Base-by-base conservation (phyloP, 2,113 vertebrate genomes). In the Rhynchomys soricoides region DNA sequence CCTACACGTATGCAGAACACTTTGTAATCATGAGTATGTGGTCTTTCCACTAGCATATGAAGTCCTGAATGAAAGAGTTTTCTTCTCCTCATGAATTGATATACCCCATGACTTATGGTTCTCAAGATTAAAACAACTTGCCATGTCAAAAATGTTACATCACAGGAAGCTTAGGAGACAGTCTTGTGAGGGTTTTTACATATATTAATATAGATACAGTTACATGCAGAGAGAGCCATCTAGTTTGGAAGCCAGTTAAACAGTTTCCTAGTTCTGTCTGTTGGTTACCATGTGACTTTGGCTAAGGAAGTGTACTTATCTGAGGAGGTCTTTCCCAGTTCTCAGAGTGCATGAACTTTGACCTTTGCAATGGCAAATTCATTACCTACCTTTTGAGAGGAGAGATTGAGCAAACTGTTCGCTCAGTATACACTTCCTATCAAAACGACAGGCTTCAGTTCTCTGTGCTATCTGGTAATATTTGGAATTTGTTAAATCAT, bases 401-500 rank as follows among this genome's bases (percentile, higher is more conserved):
- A 75, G 0, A 37, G 24, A 50, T 62, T 91, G 26, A 86, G 95
- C 98, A 97, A 98, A 98, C 98, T 78, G 98, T 98, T 98, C 97
- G 96, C 96, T 88, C 52, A 96, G 97, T 90, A 77, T 93, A 86
- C 88, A 97, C 55, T 98, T 97, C 85, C 93, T 95, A 97, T 97
- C 19, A 48, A 48, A 45, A 90, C 93, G 90, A 97, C 92, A 92
- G 96, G 87, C 92, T 97, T 85, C n/a, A 43, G 91, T 78, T 95
- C 96, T 96, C 97, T 93, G 94, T 87, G 95, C 95, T 93, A n/a
- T 97, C 79, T 87, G 89, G 93, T 98, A 77, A 94, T 94, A 59
- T 97, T 97, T 97, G 90, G 96, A 97, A 97, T 97, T 95, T 97
- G 98, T 98, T 98, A 98, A 98, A 98, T 98, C 98, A 98, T 98